phyloP scores from a whole-genome alignment of 2,888 invertebrate species.

The Andrena marginata region DNA sequence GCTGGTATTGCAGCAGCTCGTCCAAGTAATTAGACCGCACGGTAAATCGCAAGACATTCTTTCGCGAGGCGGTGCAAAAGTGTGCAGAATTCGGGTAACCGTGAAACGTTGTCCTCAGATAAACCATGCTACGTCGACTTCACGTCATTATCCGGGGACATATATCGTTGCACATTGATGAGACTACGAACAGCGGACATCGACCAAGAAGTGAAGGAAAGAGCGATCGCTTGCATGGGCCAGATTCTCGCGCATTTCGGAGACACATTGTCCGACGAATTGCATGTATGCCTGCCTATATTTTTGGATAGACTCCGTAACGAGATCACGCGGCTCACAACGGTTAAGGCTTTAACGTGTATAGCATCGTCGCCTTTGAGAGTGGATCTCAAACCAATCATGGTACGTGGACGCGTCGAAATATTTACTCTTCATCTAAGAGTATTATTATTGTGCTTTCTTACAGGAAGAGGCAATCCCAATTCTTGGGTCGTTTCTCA shows the following conservation, averaged over 20 bases:
- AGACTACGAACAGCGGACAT: conserved; percentile 97
- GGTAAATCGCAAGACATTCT: conserved; percentile 85
- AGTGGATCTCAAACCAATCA: conserved; percentile 93
- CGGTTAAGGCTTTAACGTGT: conserved; percentile 97
- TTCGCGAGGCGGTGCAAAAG: not conserved
- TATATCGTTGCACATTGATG: conserved; percentile 94
- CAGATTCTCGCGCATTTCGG: conserved; percentile 97
- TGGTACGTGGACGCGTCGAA: conserved; percentile 86
- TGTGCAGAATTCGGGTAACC: not conserved
- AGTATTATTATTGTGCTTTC: conserved; percentile 72
- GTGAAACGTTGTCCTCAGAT: conserved; percentile 74
- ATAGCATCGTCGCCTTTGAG: conserved; percentile 96
- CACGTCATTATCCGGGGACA: conserved; percentile 91
- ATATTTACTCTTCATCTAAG: not conserved
- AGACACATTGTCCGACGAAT: conserved; percentile 92
- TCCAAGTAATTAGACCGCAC: conserved; percentile 96
- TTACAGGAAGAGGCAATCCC: conserved; percentile 93
- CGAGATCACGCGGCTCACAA: conserved; percentile 98
- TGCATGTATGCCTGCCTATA: conserved; percentile 95
- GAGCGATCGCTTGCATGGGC: conserved; percentile 98
- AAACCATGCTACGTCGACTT: conserved; percentile 89
- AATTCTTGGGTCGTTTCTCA: conserved; percentile 95
- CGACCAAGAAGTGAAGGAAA: conserved; percentile 99
- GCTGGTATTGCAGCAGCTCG: conserved; percentile 95
- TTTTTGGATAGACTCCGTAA: conserved; percentile 97